Evolutionary conservation across 2,797 vertebrate genomes (phyloP), one percentile per base, ranked within the genome.

Genomic region (Channa striata): DNA sequence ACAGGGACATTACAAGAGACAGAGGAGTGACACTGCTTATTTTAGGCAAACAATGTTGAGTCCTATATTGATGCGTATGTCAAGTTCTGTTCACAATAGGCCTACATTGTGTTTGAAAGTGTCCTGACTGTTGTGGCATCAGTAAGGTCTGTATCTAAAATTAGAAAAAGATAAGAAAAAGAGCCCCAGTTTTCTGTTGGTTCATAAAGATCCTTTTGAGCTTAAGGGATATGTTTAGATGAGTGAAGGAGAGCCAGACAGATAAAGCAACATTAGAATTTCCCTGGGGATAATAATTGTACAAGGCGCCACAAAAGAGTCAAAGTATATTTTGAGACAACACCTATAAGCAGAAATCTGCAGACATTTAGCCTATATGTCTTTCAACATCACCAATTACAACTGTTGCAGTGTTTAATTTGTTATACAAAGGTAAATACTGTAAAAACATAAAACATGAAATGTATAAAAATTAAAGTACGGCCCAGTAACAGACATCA

Each of bases 281-380:
- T 37, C 33, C 25, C 30, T 8, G 30, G 17, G 30, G 39, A 48
- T 20, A 50, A 57, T 64, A 66, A 72, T 58, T 23, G 37, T 47
- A 51, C 43, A 47, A 72, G 59, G 34, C 0, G 40, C 10, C 16
- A 12, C 17, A 59, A 51, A 43, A 12, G 21, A 60, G 20, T 46
- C 9, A 54, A 68, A 62, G 25, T 63, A 19, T 61, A 70, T 63
- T 84, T 59, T 67, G 25, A 81, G 50, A 70, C 44, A 50, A 69
- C 21, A 51, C 37, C 12, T 52, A 52, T 40, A 11, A 58, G 19
- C n/a, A n/a, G 57, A 64, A 40, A 37, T n/a, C 5, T 20, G n/a
- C 44, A 30, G 50, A 14, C 40, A 43, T 6, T 62, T 8, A 34
- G 11, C 23, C 58, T 11, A 47, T 13, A 16, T 20, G 34, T 64